These are phyloP conservation scores for Cromileptes altivelis DNA, from an alignment of 2,113 vertebrate species.

Conservation along the genomic window DNA sequence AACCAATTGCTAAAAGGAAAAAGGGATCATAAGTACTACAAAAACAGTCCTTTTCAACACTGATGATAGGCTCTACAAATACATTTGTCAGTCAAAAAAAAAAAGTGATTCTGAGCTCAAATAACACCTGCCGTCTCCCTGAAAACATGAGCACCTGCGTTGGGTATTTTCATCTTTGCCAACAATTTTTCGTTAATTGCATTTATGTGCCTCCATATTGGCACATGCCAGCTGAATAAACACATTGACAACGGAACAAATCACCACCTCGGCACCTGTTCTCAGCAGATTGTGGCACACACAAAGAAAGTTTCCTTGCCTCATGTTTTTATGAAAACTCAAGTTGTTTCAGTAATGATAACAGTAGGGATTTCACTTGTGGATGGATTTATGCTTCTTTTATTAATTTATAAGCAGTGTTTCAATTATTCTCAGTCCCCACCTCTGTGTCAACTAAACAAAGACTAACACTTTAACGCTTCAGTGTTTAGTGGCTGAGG, in stretches of 20 bases:
- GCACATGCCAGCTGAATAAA: conserved; percentile 8
- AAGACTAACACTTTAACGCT: background rate
- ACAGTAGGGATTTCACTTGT: background rate
- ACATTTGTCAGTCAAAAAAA: background rate
- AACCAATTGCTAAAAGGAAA: background rate
- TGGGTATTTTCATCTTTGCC: background rate
- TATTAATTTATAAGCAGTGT: background rate
- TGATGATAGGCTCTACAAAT: background rate
- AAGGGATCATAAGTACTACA: background rate
- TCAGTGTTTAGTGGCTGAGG: background rate
- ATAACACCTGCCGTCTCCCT: conserved; percentile 6
- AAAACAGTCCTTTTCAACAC: background rate
- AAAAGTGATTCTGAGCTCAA: background rate
- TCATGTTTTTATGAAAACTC: background rate
- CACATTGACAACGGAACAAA: conserved; percentile 1
- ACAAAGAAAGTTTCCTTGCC: background rate
- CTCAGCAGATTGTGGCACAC: background rate
- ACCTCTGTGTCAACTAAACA: background rate
- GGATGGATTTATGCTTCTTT: background rate
- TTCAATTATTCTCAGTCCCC: background rate
- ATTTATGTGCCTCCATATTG: conserved; percentile 16
- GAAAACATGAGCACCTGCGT: background rate
- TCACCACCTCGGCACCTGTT: conserved; percentile 13
- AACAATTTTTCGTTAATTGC: conserved; percentile 6
- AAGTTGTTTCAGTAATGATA: background rate